Base-by-base conservation (phyloP, 1,140 invertebrate species). In the Drosophila baimaii region DNA sequence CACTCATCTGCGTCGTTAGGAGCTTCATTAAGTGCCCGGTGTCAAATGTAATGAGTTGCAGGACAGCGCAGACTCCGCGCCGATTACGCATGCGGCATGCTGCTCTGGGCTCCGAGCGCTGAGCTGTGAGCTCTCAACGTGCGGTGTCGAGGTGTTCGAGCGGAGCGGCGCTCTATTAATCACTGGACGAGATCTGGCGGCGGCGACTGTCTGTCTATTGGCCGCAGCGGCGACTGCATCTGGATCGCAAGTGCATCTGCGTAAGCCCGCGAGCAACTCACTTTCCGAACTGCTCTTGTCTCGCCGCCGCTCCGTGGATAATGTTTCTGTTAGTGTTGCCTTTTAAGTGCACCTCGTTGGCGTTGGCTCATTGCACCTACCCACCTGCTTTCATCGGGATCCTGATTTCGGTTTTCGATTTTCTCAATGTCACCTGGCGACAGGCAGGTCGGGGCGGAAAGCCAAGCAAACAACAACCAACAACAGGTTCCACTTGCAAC, bases 1-100 rank as follows among this genome's bases (percentile, higher is more conserved):
- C 51, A 49, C 35, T 37, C 51, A 71, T 65, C 58, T 75, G 55
- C 27, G 35, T 54, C 76, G 56, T 59, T 47, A 59, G 65, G 55
- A 71, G 77, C 61, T 76, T 79, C 63, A 80, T 76, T 80, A 64
- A 76, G 51, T 69, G 73, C 27, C 56, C 23, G 57, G 31, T 49
- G 66, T 62, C 69, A 77, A 59, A 63, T 52, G 62, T 49, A 84
- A 77, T 72, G 55, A 64, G 63, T 66, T 68, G 35, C 77, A 55
- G 71, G 66, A 73, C 55, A 62, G 56, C 17, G 46, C 15, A 47
- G 58, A 59, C n/a, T 29, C 5, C n/a, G 25, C 25, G 66, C 52
- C 35, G 43, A 79, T 80, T 80, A 80, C 61, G 46, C 31, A 77
- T 68, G n/a, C n/a, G 25, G 23, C 37, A 41, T 35, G 33, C 10